Evolutionary conservation across 2,888 invertebrate species (phyloP).

Genomic region (Himalopsyche tibetana): DNA sequence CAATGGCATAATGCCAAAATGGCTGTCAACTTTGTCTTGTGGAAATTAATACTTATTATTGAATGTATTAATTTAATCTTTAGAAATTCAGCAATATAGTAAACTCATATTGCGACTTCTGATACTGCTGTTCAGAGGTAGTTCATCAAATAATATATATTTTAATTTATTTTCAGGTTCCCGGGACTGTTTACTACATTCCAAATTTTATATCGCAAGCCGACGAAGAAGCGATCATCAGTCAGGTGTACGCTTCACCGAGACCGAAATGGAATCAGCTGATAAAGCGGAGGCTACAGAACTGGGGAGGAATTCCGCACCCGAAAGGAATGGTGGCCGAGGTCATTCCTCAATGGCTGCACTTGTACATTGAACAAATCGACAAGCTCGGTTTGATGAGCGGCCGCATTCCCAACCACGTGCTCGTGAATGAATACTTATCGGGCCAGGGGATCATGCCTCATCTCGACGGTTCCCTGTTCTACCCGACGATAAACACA

Average conservation of each 20-base stretch:
- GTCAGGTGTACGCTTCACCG: slow-evolving; percentile 87
- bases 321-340: slow-evolving; percentile 95
- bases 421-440: slow-evolving; percentile 95
- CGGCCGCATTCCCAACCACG: slow-evolving; percentile 90
- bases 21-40: too few species aligned
- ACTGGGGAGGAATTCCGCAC: slow-evolving; percentile 98
- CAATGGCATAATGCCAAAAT: too few species aligned
- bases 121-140: too few species aligned
- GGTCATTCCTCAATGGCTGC: slow-evolving; percentile 90
- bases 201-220: slow-evolving; percentile 88
- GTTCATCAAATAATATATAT: not conserved
- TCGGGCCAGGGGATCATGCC: slow-evolving; percentile 98
- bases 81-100: too few species aligned
- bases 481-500: slow-evolving; percentile 94
- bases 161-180: slow-evolving; percentile 72
- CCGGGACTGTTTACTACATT: slow-evolving; percentile 86
- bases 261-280: slow-evolving; percentile 98
- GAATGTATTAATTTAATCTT: too few species aligned
- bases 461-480: slow-evolving; percentile 96
- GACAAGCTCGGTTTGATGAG: slow-evolving; percentile 82
- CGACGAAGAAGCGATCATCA: slow-evolving; percentile 84
- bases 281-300: slow-evolving; percentile 93
- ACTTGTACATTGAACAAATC: slow-evolving; percentile 83
- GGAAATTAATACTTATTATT: too few species aligned
- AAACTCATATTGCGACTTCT: too few species aligned